A percentile compares a stretch with the other conserved stretches of the same genome.
Conservation (phyloP, 2,797 vertebrate genomes). For the Pseudomugil gertrudae region DNA sequence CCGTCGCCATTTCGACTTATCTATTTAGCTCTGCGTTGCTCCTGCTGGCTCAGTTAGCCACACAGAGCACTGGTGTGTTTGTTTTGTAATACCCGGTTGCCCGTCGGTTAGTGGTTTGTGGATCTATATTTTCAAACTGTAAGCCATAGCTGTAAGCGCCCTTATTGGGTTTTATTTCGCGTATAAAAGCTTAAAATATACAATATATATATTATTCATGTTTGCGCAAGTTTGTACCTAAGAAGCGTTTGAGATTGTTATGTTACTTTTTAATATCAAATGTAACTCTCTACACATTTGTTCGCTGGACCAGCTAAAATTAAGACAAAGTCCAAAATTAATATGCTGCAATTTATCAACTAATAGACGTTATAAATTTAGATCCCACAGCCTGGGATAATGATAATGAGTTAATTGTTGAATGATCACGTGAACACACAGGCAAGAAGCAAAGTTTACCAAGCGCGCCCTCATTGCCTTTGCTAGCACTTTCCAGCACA, state of each 20-base stretch:
- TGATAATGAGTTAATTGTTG: no score
- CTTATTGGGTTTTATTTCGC: neutral
- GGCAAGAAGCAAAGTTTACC: neutral
- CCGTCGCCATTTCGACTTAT: constrained; percentile 89
- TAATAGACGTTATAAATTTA: no score
- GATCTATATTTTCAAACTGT: no score
- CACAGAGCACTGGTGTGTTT: constrained; percentile 31
- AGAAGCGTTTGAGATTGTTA: neutral
- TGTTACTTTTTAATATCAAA: neutral
- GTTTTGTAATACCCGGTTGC: constrained; percentile 40
- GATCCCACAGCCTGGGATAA: no score
- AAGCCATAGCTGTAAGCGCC: neutral
- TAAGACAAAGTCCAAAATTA: neutral
- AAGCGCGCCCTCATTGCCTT: constrained; percentile 22
- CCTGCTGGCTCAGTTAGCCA: constrained; percentile 32
- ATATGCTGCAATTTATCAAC: neutral
- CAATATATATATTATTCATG: neutral
- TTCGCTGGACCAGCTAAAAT: neutral
- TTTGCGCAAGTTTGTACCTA: neutral
- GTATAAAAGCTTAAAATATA: no score
- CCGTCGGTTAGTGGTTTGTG: constrained; percentile 20
- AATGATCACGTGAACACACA: neutral
- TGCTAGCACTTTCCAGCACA: constrained; percentile 48
- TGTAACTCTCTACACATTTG: neutral
- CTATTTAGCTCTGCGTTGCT: constrained; percentile 64